Base-by-base conservation (phyloP, 92 coral and sea anemone species). In the Muricea muricata region DNA sequence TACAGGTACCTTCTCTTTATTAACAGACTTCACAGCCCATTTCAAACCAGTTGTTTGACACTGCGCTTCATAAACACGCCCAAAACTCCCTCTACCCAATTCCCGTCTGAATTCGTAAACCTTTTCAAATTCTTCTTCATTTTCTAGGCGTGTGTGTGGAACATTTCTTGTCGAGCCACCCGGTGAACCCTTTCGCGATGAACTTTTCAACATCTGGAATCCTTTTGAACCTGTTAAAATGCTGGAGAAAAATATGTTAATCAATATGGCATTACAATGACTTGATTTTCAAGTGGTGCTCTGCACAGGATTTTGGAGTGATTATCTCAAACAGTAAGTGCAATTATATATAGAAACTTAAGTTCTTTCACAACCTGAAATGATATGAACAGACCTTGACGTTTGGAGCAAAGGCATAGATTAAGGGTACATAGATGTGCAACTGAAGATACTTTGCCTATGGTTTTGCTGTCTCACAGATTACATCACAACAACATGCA, bases 21-120 rank as follows among this genome's bases (percentile, higher is more conserved):
- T 97, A 14, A 97, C 96, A 24, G 99, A 97, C 73, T 97, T 97
- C 32, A 97, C 87, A 50, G 99, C 99, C 97, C 93, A 94, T 78
- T 88, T 85, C 29, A 89, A 65, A 7, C 93, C 99, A 65, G 91
- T 88, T 84, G 70, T 88, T 88, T 79, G 91, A 73, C 94, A 91
- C 4, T 58, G 90, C 34, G 99, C 98, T 86, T 93, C 99, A 66
- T 74, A 92, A 21, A 97, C 99, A 52, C 94, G 98, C 7, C 99
- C 99, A 85, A 97, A 97, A 89, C 98, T 97, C n/a, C 99, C 99
- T 82, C 81, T 87, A 20, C 99, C 99, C 39, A 97, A 87, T 34
- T 93, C 92, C 55, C 88, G 90, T 40, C 98, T 95, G 82, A 93
- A 97, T 58, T 93, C 99, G 68, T 97, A 97, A 18, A 94, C 85